A percentile compares a stretch with the other conserved stretches of the same genome.
These are phyloP conservation scores for Drosophila setosimentum DNA, from an alignment of 2,888 invertebrate genomes.

Conservation along the genomic window DNA sequence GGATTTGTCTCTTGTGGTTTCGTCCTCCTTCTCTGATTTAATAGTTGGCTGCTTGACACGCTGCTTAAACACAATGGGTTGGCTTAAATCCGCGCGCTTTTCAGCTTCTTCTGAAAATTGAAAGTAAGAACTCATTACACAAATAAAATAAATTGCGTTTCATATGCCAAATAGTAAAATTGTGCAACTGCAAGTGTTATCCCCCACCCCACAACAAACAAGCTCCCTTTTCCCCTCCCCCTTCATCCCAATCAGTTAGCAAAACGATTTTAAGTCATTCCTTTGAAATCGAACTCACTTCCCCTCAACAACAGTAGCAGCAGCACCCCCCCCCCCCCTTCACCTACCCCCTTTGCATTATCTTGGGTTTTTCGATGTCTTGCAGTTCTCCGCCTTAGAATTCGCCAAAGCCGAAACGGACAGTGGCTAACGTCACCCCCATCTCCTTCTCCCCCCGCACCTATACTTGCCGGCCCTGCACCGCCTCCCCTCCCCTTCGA, in stretches of 20 bases:
- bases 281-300: conserved; percentile 33
- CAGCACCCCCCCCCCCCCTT: background rate
- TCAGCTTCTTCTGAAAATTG: conserved; percentile 87
- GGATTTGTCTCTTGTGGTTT: conserved; percentile 20
- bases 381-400: conserved; percentile 62
- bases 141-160: conserved; percentile 1
- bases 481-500: conserved; percentile 33
- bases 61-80: conserved; percentile 87
- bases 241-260: conserved; percentile 30
- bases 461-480: conserved; percentile 17
- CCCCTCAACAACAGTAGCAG: background rate
- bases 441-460: conserved; percentile 16
- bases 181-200: conserved; percentile 23
- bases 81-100: conserved; percentile 87
- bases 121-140: conserved; percentile 27
- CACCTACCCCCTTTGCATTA: conserved; percentile 6
- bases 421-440: conserved; percentile 45
- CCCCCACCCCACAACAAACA: conserved; percentile 11
- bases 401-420: conserved; percentile 56
- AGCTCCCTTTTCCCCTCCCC: conserved; percentile 13
- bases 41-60: conserved; percentile 61
- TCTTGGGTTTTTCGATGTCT: conserved; percentile 24
- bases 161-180: background rate
- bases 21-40: conserved; percentile 19
- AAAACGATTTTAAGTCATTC: conserved; percentile 51